Evolutionary conservation across 2,888 invertebrate genomes (phyloP).

Genomic region (Lasioglossum vierecki): DNA sequence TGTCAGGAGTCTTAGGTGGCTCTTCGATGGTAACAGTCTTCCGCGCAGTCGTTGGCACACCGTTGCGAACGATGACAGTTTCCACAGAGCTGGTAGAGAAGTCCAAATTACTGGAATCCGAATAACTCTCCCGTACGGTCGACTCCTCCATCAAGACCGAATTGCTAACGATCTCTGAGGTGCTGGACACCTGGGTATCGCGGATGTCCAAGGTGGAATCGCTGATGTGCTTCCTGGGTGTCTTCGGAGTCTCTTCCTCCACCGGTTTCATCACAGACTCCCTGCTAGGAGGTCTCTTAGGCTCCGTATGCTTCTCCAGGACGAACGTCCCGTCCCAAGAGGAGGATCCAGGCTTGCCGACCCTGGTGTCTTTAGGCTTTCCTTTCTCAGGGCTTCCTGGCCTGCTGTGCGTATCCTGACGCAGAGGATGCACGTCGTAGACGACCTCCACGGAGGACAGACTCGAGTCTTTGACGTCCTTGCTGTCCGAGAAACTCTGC

Average conservation of each 20-base stretch:
- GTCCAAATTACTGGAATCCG: slow-evolving; percentile 72
- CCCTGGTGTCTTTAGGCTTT: slow-evolving; percentile 64
- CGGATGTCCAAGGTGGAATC: slow-evolving; percentile 69
- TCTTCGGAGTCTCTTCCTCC: slow-evolving; percentile 12
- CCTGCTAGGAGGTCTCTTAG: slow-evolving; percentile 46
- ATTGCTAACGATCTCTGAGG: slow-evolving; percentile 55
- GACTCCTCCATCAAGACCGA: slow-evolving; percentile 70
- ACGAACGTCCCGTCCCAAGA: slow-evolving; percentile 79
- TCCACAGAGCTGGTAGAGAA: slow-evolving; percentile 75
- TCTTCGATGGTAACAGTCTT: slow-evolving; percentile 49
- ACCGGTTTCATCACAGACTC: slow-evolving; percentile 41
- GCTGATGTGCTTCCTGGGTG: slow-evolving; percentile 61
- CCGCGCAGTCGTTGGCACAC: slow-evolving; percentile 68
- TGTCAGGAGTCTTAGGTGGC: background rate
- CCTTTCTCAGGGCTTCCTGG: slow-evolving; percentile 69
- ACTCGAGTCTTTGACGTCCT: slow-evolving; percentile 70
- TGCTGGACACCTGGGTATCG: slow-evolving; percentile 54
- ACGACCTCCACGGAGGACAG: slow-evolving; percentile 66
- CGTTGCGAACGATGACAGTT: slow-evolving; percentile 75
- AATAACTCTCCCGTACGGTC: slow-evolving; percentile 66
- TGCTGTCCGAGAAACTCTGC: slow-evolving; percentile 74
- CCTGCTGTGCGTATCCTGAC: slow-evolving; percentile 47
- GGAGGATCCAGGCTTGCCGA: slow-evolving; percentile 75
- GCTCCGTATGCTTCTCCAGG: slow-evolving; percentile 61
- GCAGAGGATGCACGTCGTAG: slow-evolving; percentile 33